Evolutionary conservation across 1,140 invertebrate species (phyloP).

Genomic region (Drosophila bifasciata): DNA sequence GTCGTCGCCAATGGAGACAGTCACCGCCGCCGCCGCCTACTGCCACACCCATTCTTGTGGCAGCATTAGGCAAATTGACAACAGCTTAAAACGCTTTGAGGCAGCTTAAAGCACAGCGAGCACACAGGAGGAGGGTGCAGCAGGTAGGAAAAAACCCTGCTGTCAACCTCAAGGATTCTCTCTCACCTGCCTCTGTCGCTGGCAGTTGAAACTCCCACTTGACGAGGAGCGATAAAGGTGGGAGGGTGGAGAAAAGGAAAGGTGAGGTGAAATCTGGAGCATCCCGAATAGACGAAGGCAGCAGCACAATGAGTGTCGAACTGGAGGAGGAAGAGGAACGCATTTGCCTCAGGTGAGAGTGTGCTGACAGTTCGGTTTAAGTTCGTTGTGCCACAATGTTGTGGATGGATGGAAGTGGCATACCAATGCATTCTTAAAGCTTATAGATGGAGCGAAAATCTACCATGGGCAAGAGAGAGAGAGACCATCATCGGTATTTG

Average conservation of each 20-base stretch:
- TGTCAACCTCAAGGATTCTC: conserved; percentile 64
- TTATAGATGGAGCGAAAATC: conserved; percentile 14
- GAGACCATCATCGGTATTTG: conserved; percentile 9
- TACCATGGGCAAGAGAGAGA: conserved; percentile 6
- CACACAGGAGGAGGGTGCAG: background rate
- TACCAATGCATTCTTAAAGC: conserved; percentile 15
- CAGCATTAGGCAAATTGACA: conserved; percentile 77
- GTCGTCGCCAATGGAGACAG: conserved; percentile 4
- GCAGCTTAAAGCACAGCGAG: conserved; percentile 63
- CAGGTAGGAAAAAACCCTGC: conserved; percentile 46
- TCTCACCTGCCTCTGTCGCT: conserved; percentile 42
- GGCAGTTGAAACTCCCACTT: conserved; percentile 66
- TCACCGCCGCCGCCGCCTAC: conserved; percentile 2
- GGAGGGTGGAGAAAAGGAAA: conserved; percentile 27
- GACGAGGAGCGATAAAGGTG: conserved; percentile 30
- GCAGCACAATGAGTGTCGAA: conserved; percentile 61
- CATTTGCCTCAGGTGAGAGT: conserved; percentile 74
- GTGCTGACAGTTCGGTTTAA: conserved; percentile 46
- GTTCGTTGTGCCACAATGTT: conserved; percentile 34
- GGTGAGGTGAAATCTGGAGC: conserved; percentile 9
- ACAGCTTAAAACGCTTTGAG: conserved; percentile 76
- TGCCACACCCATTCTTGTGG: conserved; percentile 26
- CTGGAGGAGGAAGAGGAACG: conserved; percentile 68
- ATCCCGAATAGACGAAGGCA: conserved; percentile 30
- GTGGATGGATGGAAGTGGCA: background rate